Conservation (phyloP, 2,888 invertebrate genomes). For the Drosophila eohydei region DNA sequence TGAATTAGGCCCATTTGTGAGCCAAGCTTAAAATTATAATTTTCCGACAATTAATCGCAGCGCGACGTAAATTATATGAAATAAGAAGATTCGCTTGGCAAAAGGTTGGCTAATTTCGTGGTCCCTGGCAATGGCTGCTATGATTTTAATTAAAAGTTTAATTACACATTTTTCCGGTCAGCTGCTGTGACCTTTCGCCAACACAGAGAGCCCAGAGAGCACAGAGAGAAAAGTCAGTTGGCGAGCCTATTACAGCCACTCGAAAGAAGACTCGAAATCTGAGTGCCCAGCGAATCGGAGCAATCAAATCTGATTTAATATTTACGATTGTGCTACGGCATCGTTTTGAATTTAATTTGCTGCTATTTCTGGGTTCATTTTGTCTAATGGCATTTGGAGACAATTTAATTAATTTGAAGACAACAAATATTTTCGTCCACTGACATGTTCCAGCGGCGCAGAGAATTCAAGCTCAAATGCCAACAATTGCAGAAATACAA, state of each 20-base stretch:
- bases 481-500: constrained; percentile 65
- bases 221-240: constrained; percentile 41
- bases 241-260: constrained; percentile 39
- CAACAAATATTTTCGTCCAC: constrained; percentile 11
- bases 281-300: constrained; percentile 8
- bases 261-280: constrained; percentile 24
- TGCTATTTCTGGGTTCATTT: constrained; percentile 22
- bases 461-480: constrained; percentile 34
- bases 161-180: constrained; percentile 58
- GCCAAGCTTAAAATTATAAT: neutral
- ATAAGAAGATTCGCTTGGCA: neutral
- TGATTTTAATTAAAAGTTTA: constrained; percentile 74
- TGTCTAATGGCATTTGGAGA: constrained; percentile 33
- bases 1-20: neutral
- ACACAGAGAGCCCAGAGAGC: neutral
- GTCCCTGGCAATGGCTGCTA: constrained; percentile 55
- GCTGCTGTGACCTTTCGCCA: constrained; percentile 43
- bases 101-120: constrained; percentile 6
- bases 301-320: constrained; percentile 36
- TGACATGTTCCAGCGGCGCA: constrained; percentile 7
- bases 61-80: neutral
- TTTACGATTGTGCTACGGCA: constrained; percentile 33
- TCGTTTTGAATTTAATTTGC: constrained; percentile 42
- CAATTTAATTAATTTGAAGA: constrained; percentile 73
- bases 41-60: neutral